A percentile compares a stretch with the other conserved stretches of the same genome.
These are phyloP conservation scores for Nomada ruficornis DNA, from an alignment of 2,888 invertebrate genomes.

Conservation along the genomic window DNA sequence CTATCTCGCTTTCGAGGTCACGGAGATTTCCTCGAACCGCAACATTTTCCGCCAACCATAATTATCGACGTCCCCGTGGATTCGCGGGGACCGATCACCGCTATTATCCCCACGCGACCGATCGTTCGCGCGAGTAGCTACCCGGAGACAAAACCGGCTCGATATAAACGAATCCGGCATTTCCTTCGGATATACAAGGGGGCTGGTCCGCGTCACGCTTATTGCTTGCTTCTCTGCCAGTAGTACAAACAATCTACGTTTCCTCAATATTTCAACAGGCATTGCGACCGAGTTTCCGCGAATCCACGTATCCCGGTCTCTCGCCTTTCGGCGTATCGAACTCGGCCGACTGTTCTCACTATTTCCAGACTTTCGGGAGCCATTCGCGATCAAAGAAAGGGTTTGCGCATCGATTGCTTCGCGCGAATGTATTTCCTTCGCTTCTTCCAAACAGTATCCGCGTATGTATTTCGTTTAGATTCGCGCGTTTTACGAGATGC, in stretches of 20 bases:
- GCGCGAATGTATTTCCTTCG: no score
- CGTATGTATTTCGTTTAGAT: no score
- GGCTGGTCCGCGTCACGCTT: slow-evolving; percentile 48
- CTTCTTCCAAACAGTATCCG: no score
- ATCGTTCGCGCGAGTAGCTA: slow-evolving; percentile 42
- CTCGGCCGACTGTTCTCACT: background rate
- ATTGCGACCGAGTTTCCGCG: slow-evolving; percentile 36
- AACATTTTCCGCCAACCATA: slow-evolving; percentile 71
- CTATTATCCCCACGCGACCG: slow-evolving; percentile 18
- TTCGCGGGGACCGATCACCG: slow-evolving; percentile 17
- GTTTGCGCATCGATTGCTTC: background rate
- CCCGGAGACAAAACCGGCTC: slow-evolving; percentile 45
- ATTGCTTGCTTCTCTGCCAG: slow-evolving; percentile 35
- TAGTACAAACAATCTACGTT: slow-evolving; percentile 52
- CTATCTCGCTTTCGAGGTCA: no score
- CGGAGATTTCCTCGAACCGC: slow-evolving; percentile 59
- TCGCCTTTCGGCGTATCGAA: slow-evolving; percentile 1
- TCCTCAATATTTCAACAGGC: slow-evolving; percentile 35
- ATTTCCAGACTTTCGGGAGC: background rate
- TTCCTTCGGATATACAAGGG: slow-evolving; percentile 23
- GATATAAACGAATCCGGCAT: slow-evolving; percentile 43
- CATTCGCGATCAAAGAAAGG: slow-evolving; percentile 10
- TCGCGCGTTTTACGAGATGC: no score
- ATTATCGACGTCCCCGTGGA: slow-evolving; percentile 65
- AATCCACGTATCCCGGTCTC: slow-evolving; percentile 28